These are phyloP conservation scores for Callipepla californica DNA, from an alignment of 2,113 vertebrate genomes.

Conservation along the genomic window DNA sequence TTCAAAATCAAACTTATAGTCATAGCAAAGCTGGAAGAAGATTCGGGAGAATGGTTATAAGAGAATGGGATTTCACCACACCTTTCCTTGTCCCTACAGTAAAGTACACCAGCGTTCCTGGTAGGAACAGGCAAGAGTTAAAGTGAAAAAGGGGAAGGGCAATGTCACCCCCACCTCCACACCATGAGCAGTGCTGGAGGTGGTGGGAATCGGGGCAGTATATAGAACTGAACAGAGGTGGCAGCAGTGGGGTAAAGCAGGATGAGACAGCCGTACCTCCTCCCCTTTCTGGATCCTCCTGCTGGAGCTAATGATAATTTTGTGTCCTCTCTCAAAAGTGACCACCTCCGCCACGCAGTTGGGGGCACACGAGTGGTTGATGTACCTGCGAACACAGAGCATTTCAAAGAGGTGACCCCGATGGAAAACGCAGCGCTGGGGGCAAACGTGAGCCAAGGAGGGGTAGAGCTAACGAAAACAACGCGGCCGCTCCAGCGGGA, in stretches of 20 bases:
- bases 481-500: fast-evolving
- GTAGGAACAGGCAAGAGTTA: background rate
- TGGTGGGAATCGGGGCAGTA: too few species aligned
- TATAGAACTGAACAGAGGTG: fast-evolving
- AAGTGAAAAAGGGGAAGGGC: background rate
- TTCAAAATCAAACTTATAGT: conserved; percentile 99
- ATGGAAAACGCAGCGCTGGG: background rate
- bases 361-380: conserved; percentile 97
- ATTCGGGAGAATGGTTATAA: background rate
- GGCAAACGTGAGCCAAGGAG: background rate
- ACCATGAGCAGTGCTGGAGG: background rate
- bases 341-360: conserved; percentile 98
- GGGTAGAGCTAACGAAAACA: background rate
- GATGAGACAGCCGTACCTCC: conserved; percentile 80
- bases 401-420: background rate
- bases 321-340: conserved; percentile 94
- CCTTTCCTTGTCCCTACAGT: background rate
- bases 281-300: conserved; percentile 97
- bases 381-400: conserved; percentile 82
- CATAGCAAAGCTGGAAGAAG: conserved; percentile 90
- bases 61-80: background rate
- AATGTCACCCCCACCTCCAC: background rate
- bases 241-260: background rate
- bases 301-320: conserved; percentile 98
- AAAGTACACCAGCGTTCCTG: background rate